Conservation (phyloP, 2,888 invertebrate genomes). For the Netelia melanura region DNA sequence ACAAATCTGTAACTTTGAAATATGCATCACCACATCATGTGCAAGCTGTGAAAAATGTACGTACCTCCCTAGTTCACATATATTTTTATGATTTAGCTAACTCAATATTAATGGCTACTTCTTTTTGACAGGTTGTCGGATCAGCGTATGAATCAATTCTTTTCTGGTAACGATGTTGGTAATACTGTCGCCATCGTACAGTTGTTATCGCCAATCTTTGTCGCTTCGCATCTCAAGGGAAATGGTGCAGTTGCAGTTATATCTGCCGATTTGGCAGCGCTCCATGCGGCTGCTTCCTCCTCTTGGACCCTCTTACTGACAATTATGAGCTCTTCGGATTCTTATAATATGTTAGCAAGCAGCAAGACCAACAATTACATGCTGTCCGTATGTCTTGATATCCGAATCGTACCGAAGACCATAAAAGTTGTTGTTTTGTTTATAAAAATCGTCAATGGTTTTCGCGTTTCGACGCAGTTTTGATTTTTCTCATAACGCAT, state of each 20-base stretch:
- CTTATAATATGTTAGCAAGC: conserved; percentile 87
- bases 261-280: conserved; percentile 89
- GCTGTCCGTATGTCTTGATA: conserved; percentile 85
- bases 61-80: no score
- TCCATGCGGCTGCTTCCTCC: conserved; percentile 95
- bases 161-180: conserved; percentile 92
- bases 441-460: no score
- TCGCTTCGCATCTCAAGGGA: conserved; percentile 92
- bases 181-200: conserved; percentile 91
- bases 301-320: conserved; percentile 96
- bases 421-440: no score
- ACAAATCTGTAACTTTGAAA: no score
- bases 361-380: conserved; percentile 84
- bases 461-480: neutral
- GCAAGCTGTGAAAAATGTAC: no score
- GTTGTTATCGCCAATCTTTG: conserved; percentile 91
- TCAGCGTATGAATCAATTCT: conserved; percentile 90
- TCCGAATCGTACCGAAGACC: no score
- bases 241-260: conserved; percentile 90
- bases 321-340: conserved; percentile 90
- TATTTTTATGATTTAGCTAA: no score
- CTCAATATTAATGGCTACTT: no score
- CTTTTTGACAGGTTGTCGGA: no score
- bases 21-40: no score
- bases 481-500: conserved; percentile 9